Evolutionary conservation across 2,888 invertebrate genomes (phyloP), one percentile per base, ranked within the genome.

Genomic region (Cenopis cana): DNA sequence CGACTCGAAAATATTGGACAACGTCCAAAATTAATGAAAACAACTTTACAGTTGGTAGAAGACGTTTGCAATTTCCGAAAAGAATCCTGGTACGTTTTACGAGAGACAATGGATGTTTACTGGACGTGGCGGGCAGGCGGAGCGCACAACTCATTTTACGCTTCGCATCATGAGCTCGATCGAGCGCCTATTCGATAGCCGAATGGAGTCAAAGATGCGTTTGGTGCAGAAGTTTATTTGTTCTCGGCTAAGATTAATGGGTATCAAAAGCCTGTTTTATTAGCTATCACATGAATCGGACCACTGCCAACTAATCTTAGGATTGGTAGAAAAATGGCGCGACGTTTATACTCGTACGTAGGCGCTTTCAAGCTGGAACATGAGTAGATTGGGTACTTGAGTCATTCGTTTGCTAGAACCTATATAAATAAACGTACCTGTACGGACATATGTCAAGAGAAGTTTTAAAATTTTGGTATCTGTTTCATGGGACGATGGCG

Each of bases 21-120:
- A 83, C 78, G 79, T 91, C 93, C 93, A 93, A 93, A 90, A 90
- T 87, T 90, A 91, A 92, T 91, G 90, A 91, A 91, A 92, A 89
- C 88, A 88, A 90, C 85, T 89, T 88, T 69, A 69, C 62, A 83
- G 78, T 78, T 83, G 80, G 82, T 79, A 82, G 78, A 86, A 88
- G 89, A 89, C 85, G 86, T 88, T 88, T 82, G 87, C 89, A 87
- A 89, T 91, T 89, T 90, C 88, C 88, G 86, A 86, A 88, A 83
- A 85, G 85, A 89, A 90, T 88, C 86, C 87, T 86, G 81, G 87
- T 86, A 87, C 83, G 83, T 85, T 87, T 88, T 89, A 86, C 83
- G 79, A 78, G 61, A 75, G 74, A 75, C 75, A 76, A 76, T 75
- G 74, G 75, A 66, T 88, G 89, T 89, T 89, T 87, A 87, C 85